Evolutionary conservation across 2,888 invertebrate genomes (phyloP).

Genomic region (Pollenia griseotomentosa): DNA sequence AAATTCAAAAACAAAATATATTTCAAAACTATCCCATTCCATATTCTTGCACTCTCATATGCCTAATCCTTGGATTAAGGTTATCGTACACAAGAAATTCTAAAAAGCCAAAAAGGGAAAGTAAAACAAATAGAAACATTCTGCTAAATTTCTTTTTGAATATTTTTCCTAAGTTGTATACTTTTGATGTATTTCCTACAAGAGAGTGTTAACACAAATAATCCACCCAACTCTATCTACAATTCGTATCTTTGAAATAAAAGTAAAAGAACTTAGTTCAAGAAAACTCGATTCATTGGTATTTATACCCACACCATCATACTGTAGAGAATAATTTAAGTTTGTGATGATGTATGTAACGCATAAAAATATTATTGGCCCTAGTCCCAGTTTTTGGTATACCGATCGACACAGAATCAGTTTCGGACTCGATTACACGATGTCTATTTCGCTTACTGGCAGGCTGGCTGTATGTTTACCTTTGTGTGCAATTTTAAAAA

Average conservation of each 20-base stretch:
- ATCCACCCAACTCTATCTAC: background rate
- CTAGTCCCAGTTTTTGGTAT: no score
- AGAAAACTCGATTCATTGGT: slow-evolving; percentile 21
- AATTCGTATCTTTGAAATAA: background rate
- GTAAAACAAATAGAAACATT: background rate
- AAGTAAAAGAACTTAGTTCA: slow-evolving; percentile 33
- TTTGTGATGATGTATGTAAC: no score
- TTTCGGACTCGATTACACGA: no score
- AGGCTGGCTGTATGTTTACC: no score
- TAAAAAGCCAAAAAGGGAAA: background rate
- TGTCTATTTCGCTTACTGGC: no score
- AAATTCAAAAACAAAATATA: slow-evolving; percentile 10
- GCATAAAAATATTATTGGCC: no score
- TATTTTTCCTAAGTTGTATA: background rate
- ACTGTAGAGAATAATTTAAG: no score
- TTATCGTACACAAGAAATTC: background rate
- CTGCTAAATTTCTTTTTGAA: background rate
- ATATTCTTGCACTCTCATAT: background rate
- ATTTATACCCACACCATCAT: background rate
- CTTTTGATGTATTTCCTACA: slow-evolving; percentile 16
- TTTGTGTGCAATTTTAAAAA: no score
- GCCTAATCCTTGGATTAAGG: slow-evolving; percentile 43
- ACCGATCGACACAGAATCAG: no score
- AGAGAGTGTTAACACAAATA: slow-evolving; percentile 22
- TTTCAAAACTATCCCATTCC: slow-evolving; percentile 6